These are phyloP conservation scores for Apamea epomidion DNA, from an alignment of 2,888 invertebrate species.

Conservation along the genomic window DNA sequence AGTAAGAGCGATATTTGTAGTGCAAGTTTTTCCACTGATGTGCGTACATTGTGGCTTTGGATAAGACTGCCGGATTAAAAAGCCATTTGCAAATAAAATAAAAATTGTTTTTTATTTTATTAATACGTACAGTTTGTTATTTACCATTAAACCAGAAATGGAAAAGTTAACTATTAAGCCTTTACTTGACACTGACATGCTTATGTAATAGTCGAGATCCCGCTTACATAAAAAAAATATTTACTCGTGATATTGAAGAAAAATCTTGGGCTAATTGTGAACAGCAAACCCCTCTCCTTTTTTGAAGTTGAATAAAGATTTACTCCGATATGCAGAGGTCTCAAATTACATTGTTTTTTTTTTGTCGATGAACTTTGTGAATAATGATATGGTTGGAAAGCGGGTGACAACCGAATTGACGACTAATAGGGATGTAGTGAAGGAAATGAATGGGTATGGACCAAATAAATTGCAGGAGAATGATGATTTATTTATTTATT, in stretches of 20 bases:
- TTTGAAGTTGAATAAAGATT: not conserved
- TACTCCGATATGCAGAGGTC: not conserved
- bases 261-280: not conserved
- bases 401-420: no score
- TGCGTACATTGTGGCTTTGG: slow-evolving; percentile 11
- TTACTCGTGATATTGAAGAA: not conserved
- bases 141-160: no score
- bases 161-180: slow-evolving; percentile 17
- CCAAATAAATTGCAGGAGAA: no score
- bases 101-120: not conserved
- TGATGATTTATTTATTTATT: no score
- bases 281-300: not conserved
- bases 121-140: no score
- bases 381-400: no score
- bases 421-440: no score
- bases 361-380: no score
- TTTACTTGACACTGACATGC: slow-evolving; percentile 4
- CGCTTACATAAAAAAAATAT: not conserved
- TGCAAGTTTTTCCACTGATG: not conserved
- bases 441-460: no score
- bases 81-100: slow-evolving; percentile 35
- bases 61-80: slow-evolving; percentile 8
- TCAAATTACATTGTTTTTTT: no score
- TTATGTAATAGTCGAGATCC: not conserved
- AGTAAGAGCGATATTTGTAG: not conserved